These are phyloP conservation scores for Drosophila sulfurigaster DNA, from an alignment of 1,140 invertebrate genomes.

Conservation along the genomic window DNA sequence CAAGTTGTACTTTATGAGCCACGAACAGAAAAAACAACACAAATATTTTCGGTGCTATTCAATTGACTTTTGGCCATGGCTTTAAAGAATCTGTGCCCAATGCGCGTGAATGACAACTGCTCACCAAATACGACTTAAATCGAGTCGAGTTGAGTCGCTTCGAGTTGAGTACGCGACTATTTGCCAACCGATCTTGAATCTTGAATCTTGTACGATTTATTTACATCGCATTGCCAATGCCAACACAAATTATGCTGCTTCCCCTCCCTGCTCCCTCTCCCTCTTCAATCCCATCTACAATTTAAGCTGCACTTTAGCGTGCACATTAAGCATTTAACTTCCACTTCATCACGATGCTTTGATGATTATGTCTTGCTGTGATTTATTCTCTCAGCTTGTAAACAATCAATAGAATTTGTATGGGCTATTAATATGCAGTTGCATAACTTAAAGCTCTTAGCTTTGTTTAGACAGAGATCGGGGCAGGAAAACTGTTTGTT, in stretches of 20 bases:
- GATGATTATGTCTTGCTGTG: neutral
- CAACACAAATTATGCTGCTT: neutral
- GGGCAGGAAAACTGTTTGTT: no score
- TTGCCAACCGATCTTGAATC: constrained; percentile 38
- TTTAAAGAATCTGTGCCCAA: constrained; percentile 36
- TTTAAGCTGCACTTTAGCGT: constrained; percentile 11
- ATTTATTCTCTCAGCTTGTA: neutral
- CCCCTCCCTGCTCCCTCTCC: neutral
- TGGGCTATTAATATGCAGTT: neutral
- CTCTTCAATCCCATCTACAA: neutral
- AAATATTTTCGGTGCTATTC: constrained; percentile 33
- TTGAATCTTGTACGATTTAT: constrained; percentile 9
- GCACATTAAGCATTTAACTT: neutral
- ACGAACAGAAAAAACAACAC: constrained; percentile 1
- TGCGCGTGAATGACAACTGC: constrained; percentile 34
- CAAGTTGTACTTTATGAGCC: constrained; percentile 39
- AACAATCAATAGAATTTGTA: neutral
- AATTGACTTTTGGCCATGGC: constrained; percentile 37
- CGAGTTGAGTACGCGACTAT: constrained; percentile 5
- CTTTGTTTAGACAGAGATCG: no score
- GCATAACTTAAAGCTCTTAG: neutral
- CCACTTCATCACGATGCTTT: neutral
- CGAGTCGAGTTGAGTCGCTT: neutral
- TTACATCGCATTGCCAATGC: constrained; percentile 42
- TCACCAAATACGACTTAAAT: neutral